Base-by-base conservation (phyloP, 2,113 vertebrate genomes). In the Antechinus flavipes region DNA sequence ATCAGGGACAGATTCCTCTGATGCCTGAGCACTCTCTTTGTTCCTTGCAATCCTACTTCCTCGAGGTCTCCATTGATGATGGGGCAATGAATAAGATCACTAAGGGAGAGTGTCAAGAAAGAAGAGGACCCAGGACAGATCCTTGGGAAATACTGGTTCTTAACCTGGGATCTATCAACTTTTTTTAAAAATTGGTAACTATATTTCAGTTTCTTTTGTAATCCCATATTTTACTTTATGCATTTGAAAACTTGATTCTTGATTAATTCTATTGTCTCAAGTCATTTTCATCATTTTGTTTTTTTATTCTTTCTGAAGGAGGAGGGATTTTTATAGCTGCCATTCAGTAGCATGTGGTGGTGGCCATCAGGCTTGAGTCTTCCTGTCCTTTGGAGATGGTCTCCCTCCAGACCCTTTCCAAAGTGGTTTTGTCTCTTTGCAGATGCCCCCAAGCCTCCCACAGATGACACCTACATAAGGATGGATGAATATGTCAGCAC, bases 381-480 rank as follows among this genome's bases (percentile, higher is more conserved):
- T 84, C n/a, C 68, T 90, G 25, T 90, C 4, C 90, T 90, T 47
- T 47, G 90, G 90, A 22, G 93, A 27, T 91, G 46, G 42, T 24
- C 47, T 55, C 84, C 93, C 93, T 93, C 89, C 92, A 96, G 61
- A 99, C 96, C 90, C 93, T 95, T 94, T 98, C 98, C 98, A 97
- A 98, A 98, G 94, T 91, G 92, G 56, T 97, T 94, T 97, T 98
- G 54, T 98, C 92, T 98, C 97, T 90, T 94, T 97, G 92, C 91
- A 99, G 99, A 99, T 97, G 98, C 99, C 97, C 99, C 99, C 94
- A 99, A 99, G 94, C 99, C 99, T 96, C 99, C 99, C 50, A 93
- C 98, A 52, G 99, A 98, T 92, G 99, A 99, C 91, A 96, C 95
- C 1, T 99, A 99, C 95, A 95, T 99, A 96, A 98, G 98, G 96